Percentiles rank a stretch among this genome's conserved stretches.
Conservation (phyloP, 1,140 invertebrate genomes). For the Sitobion miscanthi region DNA sequence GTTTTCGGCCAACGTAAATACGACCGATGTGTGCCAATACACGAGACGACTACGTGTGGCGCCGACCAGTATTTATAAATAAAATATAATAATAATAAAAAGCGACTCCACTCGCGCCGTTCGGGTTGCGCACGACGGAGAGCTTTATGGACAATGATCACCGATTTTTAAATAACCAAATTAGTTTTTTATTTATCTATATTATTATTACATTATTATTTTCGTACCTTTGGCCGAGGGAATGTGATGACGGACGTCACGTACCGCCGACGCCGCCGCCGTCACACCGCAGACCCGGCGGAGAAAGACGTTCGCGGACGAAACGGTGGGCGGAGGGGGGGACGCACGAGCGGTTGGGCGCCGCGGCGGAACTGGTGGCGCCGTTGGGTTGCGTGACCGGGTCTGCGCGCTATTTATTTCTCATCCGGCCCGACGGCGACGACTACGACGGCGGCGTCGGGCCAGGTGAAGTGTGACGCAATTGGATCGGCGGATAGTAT, state of each 20-base stretch:
- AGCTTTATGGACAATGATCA: neutral
- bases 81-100: constrained; percentile 18
- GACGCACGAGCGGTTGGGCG: constrained; percentile 61
- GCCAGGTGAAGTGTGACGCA: constrained; percentile 47
- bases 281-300: constrained; percentile 8
- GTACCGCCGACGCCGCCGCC: neutral
- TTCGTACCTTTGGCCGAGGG: constrained; percentile 19
- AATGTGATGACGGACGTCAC: constrained; percentile 51
- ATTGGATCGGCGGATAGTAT: constrained; percentile 40
- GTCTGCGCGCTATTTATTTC: constrained; percentile 59
- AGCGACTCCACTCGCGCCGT: neutral
- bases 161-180: neutral
- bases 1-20: constrained; percentile 51
- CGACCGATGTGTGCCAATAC: constrained; percentile 32
- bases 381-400: constrained; percentile 61
- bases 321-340: constrained; percentile 29
- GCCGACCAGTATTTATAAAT: constrained; percentile 31
- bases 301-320: constrained; percentile 30
- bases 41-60: neutral
- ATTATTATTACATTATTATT: neutral
- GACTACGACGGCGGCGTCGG: neutral
- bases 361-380: constrained; percentile 61
- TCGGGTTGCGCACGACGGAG: neutral
- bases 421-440: constrained; percentile 57
- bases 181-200: neutral